Evolutionary conservation across 2,888 invertebrate species (phyloP), one percentile per base, ranked within the genome.

Genomic region (Helleia helle): DNA sequence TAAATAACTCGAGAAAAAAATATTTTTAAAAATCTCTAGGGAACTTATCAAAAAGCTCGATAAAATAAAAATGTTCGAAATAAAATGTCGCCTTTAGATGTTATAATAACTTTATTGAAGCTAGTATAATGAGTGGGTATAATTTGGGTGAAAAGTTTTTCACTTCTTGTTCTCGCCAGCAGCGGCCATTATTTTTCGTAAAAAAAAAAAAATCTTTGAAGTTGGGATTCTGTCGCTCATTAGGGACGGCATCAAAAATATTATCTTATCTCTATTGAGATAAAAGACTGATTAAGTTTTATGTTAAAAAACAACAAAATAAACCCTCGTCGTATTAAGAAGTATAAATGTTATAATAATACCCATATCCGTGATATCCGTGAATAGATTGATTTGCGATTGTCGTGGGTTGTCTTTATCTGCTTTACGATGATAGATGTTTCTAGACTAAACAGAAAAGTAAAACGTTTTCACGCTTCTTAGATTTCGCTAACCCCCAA

Each of bases 191-290:
- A 49, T 54, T 48, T 52, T 46, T 54, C 52, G 48, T 46, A 42
- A 38, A 40, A 45, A 43, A 53, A 56, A 55, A 48, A 51, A 49
- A 52, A 52, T 50, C 54, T 59, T 62, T 60, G 56, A 59, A 48
- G 50, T 57, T 46, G 18, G 24, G 42, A 37, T 22, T 54, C 49
- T 51, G 49, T 50, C 46, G 41, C 42, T 51, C 54, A 54, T 58
- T 56, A 52, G 48, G 37, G 26, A 29, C 39, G 22, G 36, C 42
- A 41, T 45, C 45, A 47, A 42, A 45, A 49, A 44, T 38, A 40
- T 44, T 40, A 46, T 37, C 26, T 11, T 30, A 30, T 24, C 26
- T 37, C 24, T 17, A 17, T 29, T 11, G 9, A 31, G 30, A 31
- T 37, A 41, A 37, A 36, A 30, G 36, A 30, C 14, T 15, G 2